Percentiles rank a stretch among this genome's conserved stretches.
Conservation (phyloP, 2,888 invertebrate species). For the Drosophila basisetae region DNA sequence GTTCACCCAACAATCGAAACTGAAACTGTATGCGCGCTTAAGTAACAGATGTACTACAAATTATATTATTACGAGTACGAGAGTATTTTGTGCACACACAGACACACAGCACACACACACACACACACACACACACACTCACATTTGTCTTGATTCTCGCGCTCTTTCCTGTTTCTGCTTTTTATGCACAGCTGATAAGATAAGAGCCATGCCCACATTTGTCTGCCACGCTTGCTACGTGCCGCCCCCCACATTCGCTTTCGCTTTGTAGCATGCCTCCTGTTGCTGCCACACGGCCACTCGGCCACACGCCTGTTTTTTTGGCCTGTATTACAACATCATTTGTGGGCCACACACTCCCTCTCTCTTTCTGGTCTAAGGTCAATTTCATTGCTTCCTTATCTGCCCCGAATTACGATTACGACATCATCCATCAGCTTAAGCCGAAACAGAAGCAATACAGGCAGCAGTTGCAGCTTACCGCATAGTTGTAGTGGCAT, state of each 20-base stretch:
- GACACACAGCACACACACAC: conserved; percentile 12
- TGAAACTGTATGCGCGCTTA: conserved; percentile 74
- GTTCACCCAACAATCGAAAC: conserved; percentile 75
- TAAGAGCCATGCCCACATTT: conserved; percentile 53
- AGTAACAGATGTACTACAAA: conserved; percentile 63
- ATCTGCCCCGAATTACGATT: conserved; percentile 40
- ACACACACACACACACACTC: conserved; percentile 5
- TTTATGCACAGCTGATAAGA: conserved; percentile 67
- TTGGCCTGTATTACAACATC: not conserved
- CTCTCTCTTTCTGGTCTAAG: not conserved
- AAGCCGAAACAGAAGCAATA: conserved; percentile 9
- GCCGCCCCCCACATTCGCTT: conserved; percentile 58
- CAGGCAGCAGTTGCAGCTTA: conserved; percentile 13
- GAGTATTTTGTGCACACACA: conserved; percentile 19
- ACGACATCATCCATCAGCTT: conserved; percentile 23
- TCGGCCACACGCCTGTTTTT: not conserved
- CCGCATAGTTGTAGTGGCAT: conserved; percentile 1
- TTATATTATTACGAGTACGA: conserved; percentile 17
- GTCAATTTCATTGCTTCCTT: conserved; percentile 17
- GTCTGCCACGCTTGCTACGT: conserved; percentile 52
- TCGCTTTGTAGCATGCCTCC: conserved; percentile 33
- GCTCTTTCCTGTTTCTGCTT: conserved; percentile 43
- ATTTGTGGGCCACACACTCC: not conserved
- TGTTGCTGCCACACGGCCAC: not conserved
- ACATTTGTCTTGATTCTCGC: conserved; percentile 38